phyloP scores from a whole-genome alignment of 2,888 invertebrate species.

The Pseudanteris insignis region DNA sequence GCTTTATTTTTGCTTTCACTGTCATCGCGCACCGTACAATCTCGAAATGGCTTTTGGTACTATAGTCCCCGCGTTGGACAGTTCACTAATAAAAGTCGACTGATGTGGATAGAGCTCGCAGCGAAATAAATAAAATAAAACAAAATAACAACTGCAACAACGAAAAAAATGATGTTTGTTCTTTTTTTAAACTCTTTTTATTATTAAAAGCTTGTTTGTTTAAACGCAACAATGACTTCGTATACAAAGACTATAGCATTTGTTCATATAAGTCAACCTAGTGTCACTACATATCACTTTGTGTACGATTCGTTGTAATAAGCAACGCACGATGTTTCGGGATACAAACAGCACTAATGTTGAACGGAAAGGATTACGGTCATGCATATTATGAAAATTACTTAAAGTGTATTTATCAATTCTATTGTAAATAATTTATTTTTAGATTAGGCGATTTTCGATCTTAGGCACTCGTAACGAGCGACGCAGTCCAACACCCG shows the following conservation, averaged over 20 bases:
- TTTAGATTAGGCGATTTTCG: constrained; percentile 24
- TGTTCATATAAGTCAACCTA: constrained; percentile 26
- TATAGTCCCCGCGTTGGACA: constrained; percentile 23
- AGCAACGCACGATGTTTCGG: too few species aligned
- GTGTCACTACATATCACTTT: constrained; percentile 32
- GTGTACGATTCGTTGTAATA: constrained; percentile 39
- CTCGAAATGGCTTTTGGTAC: constrained; percentile 33
- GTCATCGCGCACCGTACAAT: too few species aligned
- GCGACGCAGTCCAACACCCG: constrained; percentile 1
- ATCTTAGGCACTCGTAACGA: constrained; percentile 8
- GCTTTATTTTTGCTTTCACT: too few species aligned
- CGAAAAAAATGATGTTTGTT: too few species aligned
- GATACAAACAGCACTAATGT: constrained; percentile 1
- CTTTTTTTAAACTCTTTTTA: neutral
- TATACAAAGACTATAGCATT: constrained; percentile 33
- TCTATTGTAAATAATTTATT: constrained; percentile 42
- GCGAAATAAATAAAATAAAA: constrained; percentile 1
- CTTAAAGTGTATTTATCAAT: constrained; percentile 31
- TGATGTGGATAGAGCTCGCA: constrained; percentile 29
- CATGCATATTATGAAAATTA: constrained; percentile 23
- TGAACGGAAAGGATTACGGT: constrained; percentile 1
- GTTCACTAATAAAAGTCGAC: constrained; percentile 2
- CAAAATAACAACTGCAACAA: too few species aligned
- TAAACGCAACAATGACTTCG: constrained; percentile 19
- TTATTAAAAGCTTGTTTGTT: constrained; percentile 14